Conservation (phyloP, 2,113 vertebrate species). For the Bubo bubo region DNA sequence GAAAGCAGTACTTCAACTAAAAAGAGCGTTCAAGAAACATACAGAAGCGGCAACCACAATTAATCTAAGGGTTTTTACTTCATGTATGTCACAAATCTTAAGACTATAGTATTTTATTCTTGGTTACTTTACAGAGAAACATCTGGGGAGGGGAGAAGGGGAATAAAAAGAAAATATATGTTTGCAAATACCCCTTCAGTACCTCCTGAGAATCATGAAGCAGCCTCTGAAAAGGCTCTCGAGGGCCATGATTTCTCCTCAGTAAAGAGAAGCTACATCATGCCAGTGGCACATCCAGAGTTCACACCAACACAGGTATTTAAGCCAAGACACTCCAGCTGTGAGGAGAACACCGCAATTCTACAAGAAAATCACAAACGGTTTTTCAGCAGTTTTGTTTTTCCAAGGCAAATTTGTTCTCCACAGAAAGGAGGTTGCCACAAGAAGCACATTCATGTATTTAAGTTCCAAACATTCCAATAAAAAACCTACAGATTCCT, state of each 20-base stretch:
- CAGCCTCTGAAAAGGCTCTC: neutral
- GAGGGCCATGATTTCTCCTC: neutral
- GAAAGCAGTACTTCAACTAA: neutral
- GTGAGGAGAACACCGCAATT: neutral
- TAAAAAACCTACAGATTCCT: neutral
- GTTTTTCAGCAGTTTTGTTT: neutral
- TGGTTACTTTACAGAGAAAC: neutral
- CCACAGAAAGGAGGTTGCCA: neutral
- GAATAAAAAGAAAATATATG: neutral
- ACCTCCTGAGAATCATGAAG: neutral
- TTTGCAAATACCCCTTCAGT: neutral
- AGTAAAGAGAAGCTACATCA: neutral
- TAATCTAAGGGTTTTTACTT: neutral
- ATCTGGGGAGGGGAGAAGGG: neutral
- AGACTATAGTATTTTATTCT: neutral
- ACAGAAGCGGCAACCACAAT: neutral
- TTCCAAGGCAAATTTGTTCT: neutral
- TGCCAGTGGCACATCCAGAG: fast-evolving
- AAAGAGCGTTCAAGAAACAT: neutral
- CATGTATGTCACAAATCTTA: neutral
- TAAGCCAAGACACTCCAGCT: neutral
- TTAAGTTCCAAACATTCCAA: neutral
- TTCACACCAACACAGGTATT: neutral
- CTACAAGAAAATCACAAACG: neutral
- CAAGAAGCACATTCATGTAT: neutral